These are phyloP conservation scores for Anas acuta DNA, from an alignment of 2,797 vertebrate species.

Conservation along the genomic window DNA sequence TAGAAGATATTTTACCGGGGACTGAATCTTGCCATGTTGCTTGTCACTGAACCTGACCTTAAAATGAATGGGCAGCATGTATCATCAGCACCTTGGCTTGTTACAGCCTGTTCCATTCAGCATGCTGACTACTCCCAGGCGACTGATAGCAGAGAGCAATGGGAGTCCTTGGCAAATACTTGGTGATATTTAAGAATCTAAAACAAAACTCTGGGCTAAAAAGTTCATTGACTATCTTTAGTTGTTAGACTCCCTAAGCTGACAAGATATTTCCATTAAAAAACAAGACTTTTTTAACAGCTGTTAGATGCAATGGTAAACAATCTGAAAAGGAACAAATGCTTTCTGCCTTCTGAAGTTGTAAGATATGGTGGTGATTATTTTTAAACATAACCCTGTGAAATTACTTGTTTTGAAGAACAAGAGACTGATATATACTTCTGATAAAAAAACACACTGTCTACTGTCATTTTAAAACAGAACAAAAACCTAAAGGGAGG, in stretches of 20 bases:
- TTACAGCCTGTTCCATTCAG: neutral
- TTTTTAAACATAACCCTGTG: neutral
- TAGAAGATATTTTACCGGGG: neutral
- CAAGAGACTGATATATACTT: neutral
- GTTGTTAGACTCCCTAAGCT: neutral
- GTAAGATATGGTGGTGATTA: neutral
- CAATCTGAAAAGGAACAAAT: neutral
- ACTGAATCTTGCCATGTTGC: neutral
- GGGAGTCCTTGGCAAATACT: neutral
- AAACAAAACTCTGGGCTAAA: neutral
- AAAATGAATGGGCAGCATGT: neutral
- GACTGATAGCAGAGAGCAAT: neutral
- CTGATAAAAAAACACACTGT: neutral
- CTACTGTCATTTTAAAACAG: neutral
- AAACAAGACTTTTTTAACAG: neutral
- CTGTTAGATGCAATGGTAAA: neutral
- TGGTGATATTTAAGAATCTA: neutral
- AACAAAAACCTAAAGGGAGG: neutral
- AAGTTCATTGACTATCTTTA: neutral
- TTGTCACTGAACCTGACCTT: neutral
- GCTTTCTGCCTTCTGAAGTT: neutral
- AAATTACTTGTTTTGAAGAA: neutral
- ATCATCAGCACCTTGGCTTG: neutral
- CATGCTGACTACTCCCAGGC: neutral
- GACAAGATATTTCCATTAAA: neutral